Conservation (phyloP, 1,140 invertebrate species). For the Eumaeus atala region DNA sequence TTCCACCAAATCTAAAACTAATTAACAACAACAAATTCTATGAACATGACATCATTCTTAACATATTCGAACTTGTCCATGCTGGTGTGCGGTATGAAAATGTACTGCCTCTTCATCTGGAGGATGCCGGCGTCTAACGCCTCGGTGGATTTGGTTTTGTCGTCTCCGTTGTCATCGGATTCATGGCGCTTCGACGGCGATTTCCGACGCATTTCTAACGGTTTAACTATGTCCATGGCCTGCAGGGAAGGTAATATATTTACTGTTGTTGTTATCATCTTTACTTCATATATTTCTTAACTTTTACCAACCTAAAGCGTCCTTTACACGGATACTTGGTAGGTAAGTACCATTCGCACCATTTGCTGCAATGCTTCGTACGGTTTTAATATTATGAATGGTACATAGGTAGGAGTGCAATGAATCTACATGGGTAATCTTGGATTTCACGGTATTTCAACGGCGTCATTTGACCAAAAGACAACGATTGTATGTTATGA, state of each 20-base stretch:
- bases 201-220: conserved; percentile 54
- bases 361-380: too few species aligned
- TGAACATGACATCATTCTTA: conserved; percentile 78
- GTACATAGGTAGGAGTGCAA: too few species aligned
- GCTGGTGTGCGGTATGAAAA: conserved; percentile 82
- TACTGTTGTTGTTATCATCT: too few species aligned
- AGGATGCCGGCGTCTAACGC: conserved; percentile 47
- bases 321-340: too few species aligned
- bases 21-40: conserved; percentile 75
- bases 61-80: conserved; percentile 79
- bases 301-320: too few species aligned
- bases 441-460: too few species aligned
- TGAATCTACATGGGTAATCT: too few species aligned
- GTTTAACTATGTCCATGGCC: conserved; percentile 71
- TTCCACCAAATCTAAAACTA: neutral
- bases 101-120: conserved; percentile 76
- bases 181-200: conserved; percentile 49
- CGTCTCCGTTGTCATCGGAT: conserved; percentile 42
- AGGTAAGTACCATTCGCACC: too few species aligned
- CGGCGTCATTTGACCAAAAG: too few species aligned
- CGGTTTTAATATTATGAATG: too few species aligned
- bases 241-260: conserved; percentile 25
- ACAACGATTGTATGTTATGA: too few species aligned
- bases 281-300: too few species aligned
- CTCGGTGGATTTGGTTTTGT: conserved; percentile 44